Evolutionary conservation across 2,797 vertebrate genomes (phyloP), one percentile per base, ranked within the genome.

Genomic region (Sciurus vulgaris): DNA sequence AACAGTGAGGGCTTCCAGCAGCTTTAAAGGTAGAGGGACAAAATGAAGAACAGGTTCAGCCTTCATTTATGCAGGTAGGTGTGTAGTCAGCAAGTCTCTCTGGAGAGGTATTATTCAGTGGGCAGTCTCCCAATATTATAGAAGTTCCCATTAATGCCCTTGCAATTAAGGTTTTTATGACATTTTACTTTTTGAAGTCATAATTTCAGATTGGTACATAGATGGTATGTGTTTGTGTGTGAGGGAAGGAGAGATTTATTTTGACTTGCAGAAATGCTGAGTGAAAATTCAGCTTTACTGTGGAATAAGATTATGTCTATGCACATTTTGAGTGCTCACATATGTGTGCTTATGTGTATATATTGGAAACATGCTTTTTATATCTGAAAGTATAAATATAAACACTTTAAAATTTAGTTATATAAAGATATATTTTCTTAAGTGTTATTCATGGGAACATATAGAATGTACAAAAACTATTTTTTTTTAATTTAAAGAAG

Each of bases 151-250:
- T 96, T 98, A 98, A 98, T 95, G 89, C 91, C 84, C 59, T 78
- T 92, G 78, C 97, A 98, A 97, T 98, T 98, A 98, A 98, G 67
- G 51, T n/a, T 97, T 96, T 98, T 97, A 98, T 93, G 95, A 79
- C 72, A 85, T 97, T 98, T 98, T 98, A 72, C 96, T 89, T 97
- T 97, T 97, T 97, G 82, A 96, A 98, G 97, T 78, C 84, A 26
- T 98, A 97, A 98, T 98, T 98, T 98, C 89, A 98, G 93, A 94
- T 96, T 96, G 78, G 87, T 97, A 86, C 92, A 97, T 96, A 96
- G 93, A n/a, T 6, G 51, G 11, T 63, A 28, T 73, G 73, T 74
- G 35, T 85, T 63, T 20, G 56, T 44, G 44, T 35, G 33, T 73
- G 18, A 78, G n/a, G 65, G 41, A 65, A 30, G 38, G n/a, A 73